Evolutionary conservation across 2,113 vertebrate species (phyloP).

Genomic region (Ictalurus furcatus): DNA sequence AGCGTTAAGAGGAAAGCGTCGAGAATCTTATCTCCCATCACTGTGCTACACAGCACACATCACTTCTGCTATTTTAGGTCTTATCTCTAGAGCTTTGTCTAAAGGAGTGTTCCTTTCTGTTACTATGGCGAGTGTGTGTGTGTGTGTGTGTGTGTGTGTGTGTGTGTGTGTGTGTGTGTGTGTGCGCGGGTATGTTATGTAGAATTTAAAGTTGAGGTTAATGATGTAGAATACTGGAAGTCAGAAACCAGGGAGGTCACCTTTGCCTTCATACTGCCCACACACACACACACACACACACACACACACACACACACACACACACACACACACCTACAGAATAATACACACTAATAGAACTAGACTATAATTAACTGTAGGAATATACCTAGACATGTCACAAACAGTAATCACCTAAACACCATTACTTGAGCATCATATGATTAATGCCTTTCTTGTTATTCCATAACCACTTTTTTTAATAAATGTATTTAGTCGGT

Average conservation of each 20-base stretch:
- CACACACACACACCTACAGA: neutral
- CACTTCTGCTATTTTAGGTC: constrained; percentile 40
- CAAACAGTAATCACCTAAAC: neutral
- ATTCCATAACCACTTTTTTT: neutral
- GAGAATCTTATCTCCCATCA: neutral
- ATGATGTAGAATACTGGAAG: constrained; percentile 72
- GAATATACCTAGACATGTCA: neutral
- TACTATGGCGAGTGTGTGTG: constrained; percentile 26
- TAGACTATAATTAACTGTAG: neutral
- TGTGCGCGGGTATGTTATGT: constrained; percentile 39
- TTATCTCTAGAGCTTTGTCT: constrained; percentile 43
- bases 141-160: constrained; percentile 20
- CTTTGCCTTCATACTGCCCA: constrained; percentile 63
- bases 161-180: neutral
- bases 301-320: neutral
- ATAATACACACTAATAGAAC: neutral
- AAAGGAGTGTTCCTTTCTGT: constrained; percentile 34
- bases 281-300: neutral
- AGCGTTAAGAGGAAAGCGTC: neutral
- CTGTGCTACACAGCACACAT: constrained; percentile 5
- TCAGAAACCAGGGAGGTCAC: constrained; percentile 63
- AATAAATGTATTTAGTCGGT: neutral
- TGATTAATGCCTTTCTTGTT: neutral
- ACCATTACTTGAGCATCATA: neutral
- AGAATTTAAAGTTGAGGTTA: constrained; percentile 76